Evolutionary conservation across 2,888 invertebrate genomes (phyloP), one percentile per base, ranked within the genome.

Genomic region (Slavum lentiscoides): DNA sequence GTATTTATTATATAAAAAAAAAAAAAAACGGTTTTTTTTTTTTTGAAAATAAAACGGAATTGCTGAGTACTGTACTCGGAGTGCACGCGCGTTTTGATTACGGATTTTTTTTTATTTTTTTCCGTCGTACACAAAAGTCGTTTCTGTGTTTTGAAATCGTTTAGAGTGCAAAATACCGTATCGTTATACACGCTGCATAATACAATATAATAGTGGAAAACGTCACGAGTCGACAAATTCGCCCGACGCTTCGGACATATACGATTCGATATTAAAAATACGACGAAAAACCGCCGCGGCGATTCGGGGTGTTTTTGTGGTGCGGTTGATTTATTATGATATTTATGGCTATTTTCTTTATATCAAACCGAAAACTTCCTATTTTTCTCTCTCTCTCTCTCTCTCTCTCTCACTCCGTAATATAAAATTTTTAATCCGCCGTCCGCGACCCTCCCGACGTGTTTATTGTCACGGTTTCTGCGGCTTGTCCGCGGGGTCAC

Each of bases 381-480:
- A 37, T 72, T 70, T 64, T 74, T 55, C n/a, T 53, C n/a, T 30
- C 30, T 4, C 30, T 4, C 30, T 4, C 30, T 4, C 30, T 4
- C 1, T 2, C 30, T 30, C 30, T 2, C 30, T 30, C n/a, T n/a
- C n/a, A 30, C 4, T 30, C 30, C 30, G 30, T 30, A 4, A n/a
- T n/a, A n/a, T 15, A 49, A n/a, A 43, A 39, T 80, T 80, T 80
- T 80, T 58, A 72, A 55, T 55, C 43, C 15, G 49, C 62, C 62
- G 58, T 72, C 80, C 80, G 43, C 49, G 23, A 23, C n/a, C n/a
- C n/a, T n/a, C n/a, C 13, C 62, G 64, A 55, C 58, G 62, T 58
- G 70, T 72, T 72, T 72, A 72, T 80, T 80, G 80, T 80, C 70
- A 80, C 72, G 72, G 80, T 80, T 77, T 77, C 21, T 53, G n/a